These are phyloP conservation scores for Trididemnum miniatum DNA, from an alignment of 23 tunicate species.

Conservation along the genomic window DNA sequence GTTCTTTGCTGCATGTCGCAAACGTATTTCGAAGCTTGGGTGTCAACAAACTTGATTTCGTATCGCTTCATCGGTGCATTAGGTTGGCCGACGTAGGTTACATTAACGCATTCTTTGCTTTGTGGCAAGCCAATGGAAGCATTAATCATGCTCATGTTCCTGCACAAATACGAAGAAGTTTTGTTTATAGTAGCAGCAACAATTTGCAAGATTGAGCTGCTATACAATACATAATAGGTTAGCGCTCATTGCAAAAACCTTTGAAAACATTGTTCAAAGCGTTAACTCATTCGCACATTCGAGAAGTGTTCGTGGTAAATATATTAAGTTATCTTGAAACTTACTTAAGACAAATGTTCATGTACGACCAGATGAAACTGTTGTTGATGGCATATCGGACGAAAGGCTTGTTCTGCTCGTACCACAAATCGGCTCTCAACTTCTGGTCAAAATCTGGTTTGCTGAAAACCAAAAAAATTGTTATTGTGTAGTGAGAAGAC, in stretches of 20 bases:
- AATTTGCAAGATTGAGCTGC: no score
- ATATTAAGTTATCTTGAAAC: no score
- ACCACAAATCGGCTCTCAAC: slow-evolving; percentile 19
- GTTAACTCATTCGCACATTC: no score
- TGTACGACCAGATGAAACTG: slow-evolving; percentile 8
- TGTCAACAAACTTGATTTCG: slow-evolving; percentile 8
- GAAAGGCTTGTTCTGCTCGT: background rate
- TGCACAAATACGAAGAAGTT: no score
- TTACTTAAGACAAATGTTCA: background rate
- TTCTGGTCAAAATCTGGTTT: slow-evolving; percentile 9
- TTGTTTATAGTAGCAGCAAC: no score
- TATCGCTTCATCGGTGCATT: background rate
- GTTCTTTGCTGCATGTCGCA: slow-evolving; percentile 9
- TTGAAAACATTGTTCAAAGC: no score
- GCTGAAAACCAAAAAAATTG: no score
- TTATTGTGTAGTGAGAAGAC: no score
- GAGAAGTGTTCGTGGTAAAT: no score
- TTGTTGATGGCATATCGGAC: slow-evolving; percentile 4
- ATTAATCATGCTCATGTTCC: background rate
- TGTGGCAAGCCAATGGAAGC: slow-evolving; percentile 27
- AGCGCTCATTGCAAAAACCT: no score
- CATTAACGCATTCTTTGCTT: slow-evolving; percentile 1
- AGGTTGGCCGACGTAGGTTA: slow-evolving; percentile 8
- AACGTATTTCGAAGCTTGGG: background rate
- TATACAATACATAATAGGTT: no score